Evolutionary conservation across 2,113 vertebrate genomes (phyloP).

Genomic region (Felis catus): DNA sequence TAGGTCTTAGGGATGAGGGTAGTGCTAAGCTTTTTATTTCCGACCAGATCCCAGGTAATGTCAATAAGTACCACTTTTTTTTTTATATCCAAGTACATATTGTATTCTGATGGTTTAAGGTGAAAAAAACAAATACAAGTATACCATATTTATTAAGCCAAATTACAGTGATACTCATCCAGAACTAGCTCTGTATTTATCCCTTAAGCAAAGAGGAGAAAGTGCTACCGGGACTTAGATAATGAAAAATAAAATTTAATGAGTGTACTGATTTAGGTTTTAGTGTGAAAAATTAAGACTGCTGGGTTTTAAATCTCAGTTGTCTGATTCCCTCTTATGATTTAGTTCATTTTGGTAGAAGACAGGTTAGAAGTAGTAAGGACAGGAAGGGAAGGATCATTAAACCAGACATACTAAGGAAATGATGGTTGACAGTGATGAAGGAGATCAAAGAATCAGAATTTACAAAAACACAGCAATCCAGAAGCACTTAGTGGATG

Average conservation of each 20-base stretch:
- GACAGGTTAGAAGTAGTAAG: not conserved
- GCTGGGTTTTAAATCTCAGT: not conserved
- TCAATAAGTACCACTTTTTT: not conserved
- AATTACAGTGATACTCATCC: not conserved
- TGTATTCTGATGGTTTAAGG: not conserved
- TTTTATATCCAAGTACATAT: not conserved
- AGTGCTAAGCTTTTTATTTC: not conserved
- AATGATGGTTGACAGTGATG: not conserved
- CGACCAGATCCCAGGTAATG: not conserved
- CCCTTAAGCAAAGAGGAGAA: not conserved
- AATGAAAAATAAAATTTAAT: not conserved
- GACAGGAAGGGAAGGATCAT: not conserved
- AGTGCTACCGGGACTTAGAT: not conserved
- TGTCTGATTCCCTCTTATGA: not conserved
- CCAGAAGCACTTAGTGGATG: not conserved
- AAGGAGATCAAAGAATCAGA: not conserved
- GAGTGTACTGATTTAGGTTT: not conserved
- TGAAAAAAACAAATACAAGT: not conserved
- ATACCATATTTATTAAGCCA: not conserved
- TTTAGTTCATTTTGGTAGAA: not conserved
- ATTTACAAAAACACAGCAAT: not conserved
- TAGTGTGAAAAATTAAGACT: not conserved
- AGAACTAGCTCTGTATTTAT: not conserved
- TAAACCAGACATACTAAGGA: not conserved
- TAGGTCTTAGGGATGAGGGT: not conserved